A percentile compares a stretch with the other conserved stretches of the same genome.
phyloP scores from a whole-genome alignment of 2,888 invertebrate genomes.

The Boloria selene region DNA sequence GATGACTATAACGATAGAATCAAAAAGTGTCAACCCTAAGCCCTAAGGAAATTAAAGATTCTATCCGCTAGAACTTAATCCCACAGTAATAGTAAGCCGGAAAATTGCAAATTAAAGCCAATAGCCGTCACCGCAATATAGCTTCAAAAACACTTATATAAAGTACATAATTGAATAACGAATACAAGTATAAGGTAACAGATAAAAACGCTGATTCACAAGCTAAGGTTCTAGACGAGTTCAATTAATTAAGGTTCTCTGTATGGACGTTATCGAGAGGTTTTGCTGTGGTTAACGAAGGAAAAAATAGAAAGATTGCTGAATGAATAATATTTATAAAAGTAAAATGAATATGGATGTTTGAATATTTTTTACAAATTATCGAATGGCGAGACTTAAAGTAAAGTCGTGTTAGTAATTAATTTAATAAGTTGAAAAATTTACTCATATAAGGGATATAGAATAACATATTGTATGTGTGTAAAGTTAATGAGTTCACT shows the following conservation, averaged over 20 bases:
- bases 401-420: no score
- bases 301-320: constrained; percentile 11
- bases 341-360: background rate
- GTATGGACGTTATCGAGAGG: constrained; percentile 57
- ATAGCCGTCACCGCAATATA: constrained; percentile 6
- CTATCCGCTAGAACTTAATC: constrained; percentile 78
- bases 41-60: constrained; percentile 80
- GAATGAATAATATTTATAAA: constrained; percentile 22
- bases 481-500: no score
- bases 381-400: no score
- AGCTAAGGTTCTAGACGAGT: constrained; percentile 63
- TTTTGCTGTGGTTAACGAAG: constrained; percentile 35
- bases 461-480: no score
- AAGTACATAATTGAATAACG: constrained; percentile 20
- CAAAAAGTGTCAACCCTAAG: constrained; percentile 57
- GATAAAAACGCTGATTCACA: constrained; percentile 72
- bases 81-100: constrained; percentile 71
- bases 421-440: no score
- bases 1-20: constrained; percentile 58
- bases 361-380: no score
- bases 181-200: constrained; percentile 42
- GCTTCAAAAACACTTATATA: constrained; percentile 13
- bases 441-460: no score
- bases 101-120: constrained; percentile 77
- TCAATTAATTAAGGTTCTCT: constrained; percentile 70